phyloP scores from a whole-genome alignment of 92 coral and sea anemone genomes.

The Porites lobata region DNA sequence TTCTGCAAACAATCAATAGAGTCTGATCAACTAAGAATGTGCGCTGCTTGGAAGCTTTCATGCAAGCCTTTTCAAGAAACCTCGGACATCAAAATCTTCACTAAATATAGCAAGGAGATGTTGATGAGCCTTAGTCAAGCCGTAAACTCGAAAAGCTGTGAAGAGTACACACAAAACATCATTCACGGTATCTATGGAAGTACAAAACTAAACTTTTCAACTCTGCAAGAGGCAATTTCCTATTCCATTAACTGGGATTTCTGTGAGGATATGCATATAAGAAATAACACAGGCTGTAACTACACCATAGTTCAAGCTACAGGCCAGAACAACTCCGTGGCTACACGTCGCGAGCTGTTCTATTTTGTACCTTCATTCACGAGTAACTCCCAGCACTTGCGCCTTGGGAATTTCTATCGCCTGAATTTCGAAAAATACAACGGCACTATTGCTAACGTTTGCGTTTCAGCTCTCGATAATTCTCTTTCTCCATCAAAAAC shows the following conservation, averaged over 20 bases:
- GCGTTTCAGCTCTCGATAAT: neutral
- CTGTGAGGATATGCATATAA: conserved; percentile 20
- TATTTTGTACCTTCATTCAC: conserved; percentile 15
- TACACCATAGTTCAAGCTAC: conserved; percentile 15
- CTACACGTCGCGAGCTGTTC: neutral
- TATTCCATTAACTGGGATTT: conserved; percentile 12
- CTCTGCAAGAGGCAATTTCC: neutral
- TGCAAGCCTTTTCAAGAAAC: neutral
- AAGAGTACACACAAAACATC: conserved; percentile 4
- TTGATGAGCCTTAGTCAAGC: neutral
- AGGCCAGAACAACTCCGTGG: conserved; percentile 5
- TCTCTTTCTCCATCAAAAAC: neutral
- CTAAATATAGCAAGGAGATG: neutral
- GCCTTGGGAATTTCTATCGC: conserved; percentile 10
- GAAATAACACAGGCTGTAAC: conserved; percentile 23
- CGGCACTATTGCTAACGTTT: neutral
- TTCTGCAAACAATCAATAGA: neutral
- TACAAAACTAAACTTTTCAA: neutral
- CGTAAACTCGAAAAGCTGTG: conserved; percentile 1
- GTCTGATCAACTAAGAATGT: neutral
- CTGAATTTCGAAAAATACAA: conserved; percentile 3
- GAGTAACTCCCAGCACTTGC: conserved; percentile 18
- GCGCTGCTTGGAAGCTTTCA: conserved; percentile 25
- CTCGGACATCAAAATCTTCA: conserved; percentile 1
- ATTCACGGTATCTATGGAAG: conserved; percentile 25